Base-by-base conservation (phyloP, 2,888 invertebrate genomes). In the Trichogramma dendrolimi region DNA sequence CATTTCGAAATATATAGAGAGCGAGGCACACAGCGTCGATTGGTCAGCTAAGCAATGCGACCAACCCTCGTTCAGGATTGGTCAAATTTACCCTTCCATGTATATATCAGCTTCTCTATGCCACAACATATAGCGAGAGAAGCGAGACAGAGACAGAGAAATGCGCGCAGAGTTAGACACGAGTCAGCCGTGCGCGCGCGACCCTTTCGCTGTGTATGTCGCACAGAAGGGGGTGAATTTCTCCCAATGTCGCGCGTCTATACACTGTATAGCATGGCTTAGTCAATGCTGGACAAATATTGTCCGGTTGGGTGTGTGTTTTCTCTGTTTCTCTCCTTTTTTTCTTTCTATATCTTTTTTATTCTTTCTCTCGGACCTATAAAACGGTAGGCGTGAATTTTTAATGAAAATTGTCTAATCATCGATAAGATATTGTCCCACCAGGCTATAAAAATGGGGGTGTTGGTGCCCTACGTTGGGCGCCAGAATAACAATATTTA, bases 31-130 rank as follows among this genome's bases (percentile, higher is more conserved):
- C 27, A 2, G 27, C 27, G 27, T 72, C 73, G 72, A 79, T 79
- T 79, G 79, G 79, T 77, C 79, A 78, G 71, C 68, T 62, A 59
- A 67, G 69, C 69, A 67, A 71, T 73, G 72, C 74, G 77, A 73
- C 73, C 72, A 72, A 71, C 71, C 75, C 71, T 71, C 71, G 72
- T 71, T 64, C 68, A 61, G 70, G 71, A 79, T 79, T 79, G 78
- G 79, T 72, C 72, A 71, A 71, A 61, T 67, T 65, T 67, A 72
- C 75, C 77, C 77, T 75, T 73, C 69, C 68, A 66, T 4, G 51
- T n/a, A 39, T 6, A 27, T 27, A 27, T 27, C 27, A 27, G 27
- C 27, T 39, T 40, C 51, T 51, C 38, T 38, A 11, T 51, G 38
- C 39, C 60, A 8, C 38, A 27, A 2, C 27, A 27, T 2, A 27